A percentile compares a stretch with the other conserved stretches of the same genome.
These are phyloP conservation scores for Drosophila kepulauana DNA, from an alignment of 1,140 invertebrate species.

Conservation along the genomic window DNA sequence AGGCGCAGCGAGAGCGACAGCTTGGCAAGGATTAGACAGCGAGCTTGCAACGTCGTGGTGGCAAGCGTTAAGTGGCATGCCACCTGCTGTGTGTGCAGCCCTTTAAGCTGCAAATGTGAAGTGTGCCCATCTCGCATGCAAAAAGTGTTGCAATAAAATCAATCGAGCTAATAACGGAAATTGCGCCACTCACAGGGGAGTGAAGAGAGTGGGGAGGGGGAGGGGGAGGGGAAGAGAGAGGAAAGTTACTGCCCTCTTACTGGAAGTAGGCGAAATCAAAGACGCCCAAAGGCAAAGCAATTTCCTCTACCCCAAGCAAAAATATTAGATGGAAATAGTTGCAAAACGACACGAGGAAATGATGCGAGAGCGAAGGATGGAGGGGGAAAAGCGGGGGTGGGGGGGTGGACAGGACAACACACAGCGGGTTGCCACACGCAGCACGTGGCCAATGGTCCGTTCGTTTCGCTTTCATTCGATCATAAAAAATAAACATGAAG, in stretches of 20 bases:
- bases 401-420: constrained; percentile 11
- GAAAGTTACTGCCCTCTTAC: too few relatives aligned
- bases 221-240: too few relatives aligned
- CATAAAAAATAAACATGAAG: not conserved
- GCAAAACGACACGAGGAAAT: not conserved
- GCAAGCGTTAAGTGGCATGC: constrained; percentile 23
- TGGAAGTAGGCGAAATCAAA: constrained; percentile 18
- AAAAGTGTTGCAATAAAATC: constrained; percentile 69
- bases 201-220: not conserved
- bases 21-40: not conserved
- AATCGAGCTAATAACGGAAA: constrained; percentile 80
- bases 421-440: constrained; percentile 41
- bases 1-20: constrained; percentile 2
- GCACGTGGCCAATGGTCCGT: constrained; percentile 39
- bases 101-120: constrained; percentile 6
- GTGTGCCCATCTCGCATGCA: not conserved
- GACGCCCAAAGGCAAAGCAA: constrained; percentile 44
- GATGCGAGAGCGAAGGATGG: not conserved
- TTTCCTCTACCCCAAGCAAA: constrained; percentile 27
- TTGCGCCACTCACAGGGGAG: constrained; percentile 38
- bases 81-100: constrained; percentile 40
- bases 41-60: not conserved
- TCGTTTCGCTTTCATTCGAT: constrained; percentile 14
- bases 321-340: constrained; percentile 22
- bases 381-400: not conserved